Base-by-base conservation (phyloP, 2,888 invertebrate species). In the Chrysolina oricalcia region DNA sequence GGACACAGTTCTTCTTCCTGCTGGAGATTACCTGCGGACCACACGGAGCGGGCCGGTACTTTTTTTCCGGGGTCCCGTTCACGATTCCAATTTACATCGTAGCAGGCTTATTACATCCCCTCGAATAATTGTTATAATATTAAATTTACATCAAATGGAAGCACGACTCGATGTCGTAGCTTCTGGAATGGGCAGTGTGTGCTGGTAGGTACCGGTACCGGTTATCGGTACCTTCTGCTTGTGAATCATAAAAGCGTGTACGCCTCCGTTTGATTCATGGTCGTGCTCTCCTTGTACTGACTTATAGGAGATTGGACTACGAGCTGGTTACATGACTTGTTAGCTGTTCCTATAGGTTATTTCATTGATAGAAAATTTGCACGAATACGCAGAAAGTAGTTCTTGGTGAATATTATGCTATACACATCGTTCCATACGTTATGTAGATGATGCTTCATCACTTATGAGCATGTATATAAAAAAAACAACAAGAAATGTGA, bases 11-110 rank as follows among this genome's bases (percentile, higher is more conserved):
- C 11, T 9, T 53, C 53, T 59, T 59, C 59, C 27, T 59, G 23
- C 27, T 59, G 27, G 59, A 59, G 59, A 59, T 59, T 59, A 27
- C 59, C 13, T 15, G 6, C 15, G n/a, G 59, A 59, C 59, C 59
- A 59, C 59, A 59, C 59, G 59, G 15, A 59, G n/a, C 23, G 59
- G n/a, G 59, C 53, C 73, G 70, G 46, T 73, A 19, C n/a, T 19
- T 69, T 46, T 35, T 70, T 48, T n/a, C 17, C n/a, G 27, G 64
- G 69, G 53, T 35, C 35, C 10, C n/a, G 43, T 73, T 82, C 84
- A 84, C 84, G 84, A 84, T 79, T 83, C 75, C 82, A 80, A 84
- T 84, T 83, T 84, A 81, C 83, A 84, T 84, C 78, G 80, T 78
- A 75, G 81, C 75, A 73, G 74, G 76, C 81, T 83, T 82, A 84